Evolutionary conservation across 2,797 vertebrate genomes (phyloP).

Genomic region (Lacerta viridis): DNA sequence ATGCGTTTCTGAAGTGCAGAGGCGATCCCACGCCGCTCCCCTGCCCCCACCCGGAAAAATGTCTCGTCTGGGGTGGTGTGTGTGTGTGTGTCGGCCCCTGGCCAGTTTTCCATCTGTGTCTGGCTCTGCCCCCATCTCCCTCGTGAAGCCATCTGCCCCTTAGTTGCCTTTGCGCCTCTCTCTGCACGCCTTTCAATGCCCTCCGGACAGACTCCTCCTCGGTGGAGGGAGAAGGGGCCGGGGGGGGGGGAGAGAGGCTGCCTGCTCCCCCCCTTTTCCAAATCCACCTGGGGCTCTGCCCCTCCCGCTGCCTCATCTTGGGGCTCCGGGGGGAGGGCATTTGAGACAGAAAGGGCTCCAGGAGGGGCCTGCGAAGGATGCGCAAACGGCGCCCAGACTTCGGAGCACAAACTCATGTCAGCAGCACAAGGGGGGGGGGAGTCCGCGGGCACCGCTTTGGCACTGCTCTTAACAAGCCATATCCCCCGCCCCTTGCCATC

Average conservation of each 20-base stretch:
- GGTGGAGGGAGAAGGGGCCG: no score
- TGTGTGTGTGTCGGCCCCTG: no score
- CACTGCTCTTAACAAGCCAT: slow-evolving; percentile 32
- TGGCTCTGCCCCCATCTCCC: not conserved
- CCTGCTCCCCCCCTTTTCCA: no score
- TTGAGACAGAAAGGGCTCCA: not conserved
- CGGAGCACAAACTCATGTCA: not conserved
- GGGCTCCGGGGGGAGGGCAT: not conserved
- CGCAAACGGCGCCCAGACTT: slow-evolving; percentile 31
- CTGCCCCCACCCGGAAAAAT: no score
- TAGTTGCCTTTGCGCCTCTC: not conserved
- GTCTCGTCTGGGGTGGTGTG: no score
- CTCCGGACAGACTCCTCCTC: no score
- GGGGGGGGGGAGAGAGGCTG: not conserved
- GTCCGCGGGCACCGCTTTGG: not conserved
- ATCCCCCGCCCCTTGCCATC: not conserved
- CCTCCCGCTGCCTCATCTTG: not conserved
- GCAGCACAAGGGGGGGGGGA: not conserved
- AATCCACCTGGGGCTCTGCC: not conserved
- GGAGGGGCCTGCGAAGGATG: not conserved
- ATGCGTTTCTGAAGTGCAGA: not conserved
- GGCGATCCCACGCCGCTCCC: not conserved
- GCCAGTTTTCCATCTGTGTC: not conserved
- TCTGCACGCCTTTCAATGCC: not conserved
- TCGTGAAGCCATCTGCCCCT: not conserved